Conservation (phyloP, 2,113 vertebrate genomes). For the Rynchops niger region DNA sequence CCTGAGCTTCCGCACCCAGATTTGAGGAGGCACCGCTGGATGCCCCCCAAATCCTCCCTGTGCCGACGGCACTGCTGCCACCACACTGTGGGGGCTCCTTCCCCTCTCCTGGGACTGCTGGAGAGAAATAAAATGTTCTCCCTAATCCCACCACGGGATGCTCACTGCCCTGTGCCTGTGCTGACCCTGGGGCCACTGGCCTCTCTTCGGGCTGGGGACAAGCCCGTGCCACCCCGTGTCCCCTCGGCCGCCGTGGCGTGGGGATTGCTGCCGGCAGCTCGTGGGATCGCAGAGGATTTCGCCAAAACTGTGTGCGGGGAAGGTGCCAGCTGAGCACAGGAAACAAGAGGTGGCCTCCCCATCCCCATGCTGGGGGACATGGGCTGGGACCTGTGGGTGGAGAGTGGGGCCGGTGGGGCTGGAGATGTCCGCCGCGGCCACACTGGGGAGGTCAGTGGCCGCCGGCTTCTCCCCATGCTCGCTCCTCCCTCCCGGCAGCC, state of each 20-base stretch:
- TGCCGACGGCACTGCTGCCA: fast-evolving
- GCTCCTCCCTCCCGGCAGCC: not conserved
- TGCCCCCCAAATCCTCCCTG: fast-evolving
- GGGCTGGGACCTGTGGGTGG: not conserved
- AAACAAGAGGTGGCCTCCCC: not conserved
- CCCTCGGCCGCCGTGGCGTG: fast-evolving
- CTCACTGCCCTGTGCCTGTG: not conserved
- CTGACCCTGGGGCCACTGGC: not conserved
- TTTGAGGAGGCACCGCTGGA: constrained; percentile 3
- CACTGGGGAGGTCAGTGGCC: no score
- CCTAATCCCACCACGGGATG: not conserved
- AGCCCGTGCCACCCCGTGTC: not conserved
- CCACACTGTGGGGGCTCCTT: fast-evolving
- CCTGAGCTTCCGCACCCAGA: constrained; percentile 76
- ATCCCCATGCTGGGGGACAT: fast-evolving
- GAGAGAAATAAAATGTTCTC: not conserved
- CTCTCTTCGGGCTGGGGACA: no score
- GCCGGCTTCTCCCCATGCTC: fast-evolving
- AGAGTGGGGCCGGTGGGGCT: fast-evolving
- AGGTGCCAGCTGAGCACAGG: fast-evolving
- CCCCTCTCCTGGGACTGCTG: not conserved
- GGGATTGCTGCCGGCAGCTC: fast-evolving
- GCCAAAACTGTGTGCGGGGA: fast-evolving
- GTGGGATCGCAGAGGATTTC: fast-evolving
- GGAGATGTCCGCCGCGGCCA: fast-evolving